A percentile compares a stretch with the other conserved stretches of the same genome.
phyloP scores from a whole-genome alignment of 2,113 vertebrate genomes.

The Gracilinanus agilis region DNA sequence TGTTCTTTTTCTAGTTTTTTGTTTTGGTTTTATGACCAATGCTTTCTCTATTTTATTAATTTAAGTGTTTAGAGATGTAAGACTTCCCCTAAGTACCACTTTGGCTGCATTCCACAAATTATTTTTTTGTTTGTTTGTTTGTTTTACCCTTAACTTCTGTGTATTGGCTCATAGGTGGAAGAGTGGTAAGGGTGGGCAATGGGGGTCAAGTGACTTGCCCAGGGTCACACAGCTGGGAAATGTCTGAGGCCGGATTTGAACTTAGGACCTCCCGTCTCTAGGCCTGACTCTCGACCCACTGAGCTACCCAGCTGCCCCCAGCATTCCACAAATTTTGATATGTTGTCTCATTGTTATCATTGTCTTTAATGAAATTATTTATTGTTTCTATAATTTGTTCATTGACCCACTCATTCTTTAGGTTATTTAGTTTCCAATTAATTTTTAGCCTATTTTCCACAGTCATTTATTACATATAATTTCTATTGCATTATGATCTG shows the following conservation, averaged over 20 bases:
- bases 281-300: no score
- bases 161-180: no score
- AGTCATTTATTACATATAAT: background rate
- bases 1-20: background rate
- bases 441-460: background rate
- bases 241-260: no score
- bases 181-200: no score
- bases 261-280: no score
- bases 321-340: background rate
- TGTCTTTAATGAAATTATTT: background rate
- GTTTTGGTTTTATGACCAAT: background rate
- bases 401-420: background rate
- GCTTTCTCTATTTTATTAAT: background rate
- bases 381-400: background rate
- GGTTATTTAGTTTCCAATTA: background rate
- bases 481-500: background rate
- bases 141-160: no score
- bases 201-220: no score
- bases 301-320: no score
- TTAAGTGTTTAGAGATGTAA: background rate
- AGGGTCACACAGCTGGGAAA: no score
- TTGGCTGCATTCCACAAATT: background rate
- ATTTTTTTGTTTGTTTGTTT: no score
- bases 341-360: background rate
- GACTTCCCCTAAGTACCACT: background rate